These are phyloP conservation scores for Corythucha ciliata DNA, from an alignment of 2,888 invertebrate genomes.

Conservation along the genomic window DNA sequence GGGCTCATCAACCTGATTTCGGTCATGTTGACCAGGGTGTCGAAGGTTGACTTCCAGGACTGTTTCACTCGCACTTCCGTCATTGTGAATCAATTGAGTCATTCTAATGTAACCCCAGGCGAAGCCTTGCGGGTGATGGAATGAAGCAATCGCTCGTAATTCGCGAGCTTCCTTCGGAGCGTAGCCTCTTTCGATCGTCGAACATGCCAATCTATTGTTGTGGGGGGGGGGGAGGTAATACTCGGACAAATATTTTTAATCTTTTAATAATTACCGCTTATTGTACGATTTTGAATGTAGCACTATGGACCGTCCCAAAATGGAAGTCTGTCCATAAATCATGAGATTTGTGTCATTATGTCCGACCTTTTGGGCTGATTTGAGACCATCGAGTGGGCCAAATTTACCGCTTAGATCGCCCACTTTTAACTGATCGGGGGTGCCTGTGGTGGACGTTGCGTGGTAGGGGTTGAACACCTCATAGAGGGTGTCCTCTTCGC, in stretches of 20 bases:
- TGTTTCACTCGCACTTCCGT: conserved; percentile 80
- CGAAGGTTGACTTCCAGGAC: conserved; percentile 77
- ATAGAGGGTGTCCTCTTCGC: conserved; percentile 70
- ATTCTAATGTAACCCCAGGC: conserved; percentile 78
- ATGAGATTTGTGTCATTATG: conserved; percentile 76
- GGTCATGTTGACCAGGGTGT: conserved; percentile 77
- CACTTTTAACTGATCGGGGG: conserved; percentile 75
- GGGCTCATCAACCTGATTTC: conserved; percentile 64
- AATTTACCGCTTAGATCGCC: conserved; percentile 82
- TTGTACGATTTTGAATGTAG: conserved; percentile 48
- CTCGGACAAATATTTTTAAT: no score
- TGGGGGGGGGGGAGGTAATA: no score
- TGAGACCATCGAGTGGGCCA: conserved; percentile 60
- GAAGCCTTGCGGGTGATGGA: conserved; percentile 79
- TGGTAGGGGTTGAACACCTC: conserved; percentile 76
- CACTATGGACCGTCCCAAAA: conserved; percentile 77
- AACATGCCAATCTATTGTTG: conserved; percentile 82
- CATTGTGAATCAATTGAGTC: conserved; percentile 78
- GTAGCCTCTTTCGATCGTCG: conserved; percentile 75
- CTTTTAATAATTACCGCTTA: conserved; percentile 38
- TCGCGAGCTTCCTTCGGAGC: conserved; percentile 79
- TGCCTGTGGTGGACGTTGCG: conserved; percentile 61
- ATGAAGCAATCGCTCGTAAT: conserved; percentile 77
- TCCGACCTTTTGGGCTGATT: conserved; percentile 41
- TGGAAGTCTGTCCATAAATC: conserved; percentile 68